Percentiles rank a stretch among this genome's conserved stretches.
phyloP scores from a whole-genome alignment of 2,888 invertebrate genomes.

The Clistopyga incitator region DNA sequence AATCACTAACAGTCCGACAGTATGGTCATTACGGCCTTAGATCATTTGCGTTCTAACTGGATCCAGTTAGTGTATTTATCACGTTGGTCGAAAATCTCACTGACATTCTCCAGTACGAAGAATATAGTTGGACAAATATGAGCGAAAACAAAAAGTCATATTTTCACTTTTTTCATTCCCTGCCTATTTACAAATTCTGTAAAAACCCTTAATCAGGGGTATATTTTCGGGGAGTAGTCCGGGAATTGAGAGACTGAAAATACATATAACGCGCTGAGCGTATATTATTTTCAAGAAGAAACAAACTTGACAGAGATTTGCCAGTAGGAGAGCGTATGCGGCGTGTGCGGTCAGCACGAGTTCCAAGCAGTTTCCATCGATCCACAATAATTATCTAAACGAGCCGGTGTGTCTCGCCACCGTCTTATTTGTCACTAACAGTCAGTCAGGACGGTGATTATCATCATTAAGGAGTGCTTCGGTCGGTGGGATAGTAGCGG shows the following conservation, averaged over 20 bases:
- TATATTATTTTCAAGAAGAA: neutral
- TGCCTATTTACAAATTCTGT: neutral
- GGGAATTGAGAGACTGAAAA: neutral
- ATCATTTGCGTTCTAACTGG: too few relatives aligned
- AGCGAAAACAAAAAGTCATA: too few relatives aligned
- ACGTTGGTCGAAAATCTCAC: too few relatives aligned
- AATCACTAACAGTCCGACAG: too few relatives aligned
- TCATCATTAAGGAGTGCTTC: conserved; percentile 65
- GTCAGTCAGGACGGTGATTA: conserved; percentile 76
- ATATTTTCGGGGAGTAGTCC: neutral
- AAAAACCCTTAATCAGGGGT: neutral
- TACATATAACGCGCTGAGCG: neutral
- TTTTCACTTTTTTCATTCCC: neutral
- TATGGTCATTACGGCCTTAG: too few relatives aligned
- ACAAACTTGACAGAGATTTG: neutral
- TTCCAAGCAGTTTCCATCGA: conserved; percentile 70
- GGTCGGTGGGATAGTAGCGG: conserved; percentile 60
- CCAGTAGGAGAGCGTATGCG: neutral
- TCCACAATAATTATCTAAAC: conserved; percentile 78
- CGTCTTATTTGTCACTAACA: conserved; percentile 79
- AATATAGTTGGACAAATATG: too few relatives aligned
- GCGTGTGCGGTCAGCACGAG: conserved; percentile 52
- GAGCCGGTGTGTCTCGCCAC: conserved; percentile 69
- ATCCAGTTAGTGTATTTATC: too few relatives aligned
- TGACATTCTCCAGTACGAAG: too few relatives aligned